Evolutionary conservation across 1,140 invertebrate genomes (phyloP), one percentile per base, ranked within the genome.

Genomic region (Drosophila aff.): DNA sequence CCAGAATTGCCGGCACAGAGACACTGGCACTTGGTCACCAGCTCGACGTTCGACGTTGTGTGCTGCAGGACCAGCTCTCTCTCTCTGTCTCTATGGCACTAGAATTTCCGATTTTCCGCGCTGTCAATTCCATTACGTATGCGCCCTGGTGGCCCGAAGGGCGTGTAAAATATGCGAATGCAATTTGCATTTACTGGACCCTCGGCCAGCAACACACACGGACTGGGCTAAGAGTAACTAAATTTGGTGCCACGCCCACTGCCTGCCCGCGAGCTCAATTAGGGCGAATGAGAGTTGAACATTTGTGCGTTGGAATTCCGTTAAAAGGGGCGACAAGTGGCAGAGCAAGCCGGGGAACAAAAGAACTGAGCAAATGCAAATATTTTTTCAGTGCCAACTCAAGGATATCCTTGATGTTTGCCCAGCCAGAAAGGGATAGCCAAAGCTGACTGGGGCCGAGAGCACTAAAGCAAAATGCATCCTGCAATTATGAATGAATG

Each of bases 361-460:
- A 49, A 23, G 33, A 44, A 49, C 57, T 60, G 66, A 67, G 66
- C 52, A 69, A 77, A 52, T 67, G 67, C 46, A 87, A 87, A 87
- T 87, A 89, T 87, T 87, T 87, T 80, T 81, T 78, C 84, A 89
- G 77, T 78, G 84, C 63, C 84, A 87, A 84, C 83, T 87, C 84
- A 89, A 87, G 83, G 83, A 89, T 87, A 83, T 87, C 83, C 83
- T 83, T 87, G 76, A 73, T 86, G 82, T 82, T 86, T 86, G 82
- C 78, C 58, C 57, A 84, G 55, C 63, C 43, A 72, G 46, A 28
- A 31, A 28, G 38, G 62, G 13, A 66, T 21, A 41, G 44, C 18
- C 15, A 2, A 23, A 47, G 38, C 18, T 44, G 62, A 3, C 57
- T 43, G 57, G 31, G 43, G 58, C 36, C 38, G 47, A 71, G 47